A percentile compares a stretch with the other conserved stretches of the same genome.
These are phyloP conservation scores for Saturnia japonica DNA, from an alignment of 2,888 invertebrate genomes.

Conservation along the genomic window DNA sequence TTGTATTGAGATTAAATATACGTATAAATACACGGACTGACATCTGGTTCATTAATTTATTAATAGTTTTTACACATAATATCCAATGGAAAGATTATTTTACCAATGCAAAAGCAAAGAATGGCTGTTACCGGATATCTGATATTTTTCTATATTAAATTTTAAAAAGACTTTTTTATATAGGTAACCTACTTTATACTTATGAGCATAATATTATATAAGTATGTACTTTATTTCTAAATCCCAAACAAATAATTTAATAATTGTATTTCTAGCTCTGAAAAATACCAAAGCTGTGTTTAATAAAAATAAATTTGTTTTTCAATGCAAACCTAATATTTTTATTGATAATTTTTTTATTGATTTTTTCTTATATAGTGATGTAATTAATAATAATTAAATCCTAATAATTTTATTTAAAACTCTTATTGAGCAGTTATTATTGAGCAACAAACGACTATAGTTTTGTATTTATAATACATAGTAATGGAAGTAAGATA, in stretches of 20 bases:
- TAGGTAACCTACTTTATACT: too few relatives aligned
- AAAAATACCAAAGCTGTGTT: not conserved
- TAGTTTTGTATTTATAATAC: not conserved
- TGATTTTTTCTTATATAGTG: too few relatives aligned
- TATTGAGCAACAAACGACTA: not conserved
- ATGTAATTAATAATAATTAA: too few relatives aligned
- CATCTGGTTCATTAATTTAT: not conserved
- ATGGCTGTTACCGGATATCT: not conserved
- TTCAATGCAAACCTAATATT: not conserved
- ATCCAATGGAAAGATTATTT: not conserved
- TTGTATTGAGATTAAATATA: not conserved
- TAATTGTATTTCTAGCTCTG: not conserved
- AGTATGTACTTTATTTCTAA: too few relatives aligned
- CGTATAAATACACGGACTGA: not conserved
- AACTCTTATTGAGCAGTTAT: not conserved
- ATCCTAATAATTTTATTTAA: too few relatives aligned
- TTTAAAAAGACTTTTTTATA: too few relatives aligned
- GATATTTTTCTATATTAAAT: not conserved
- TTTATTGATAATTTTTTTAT: not conserved
- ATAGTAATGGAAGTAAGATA: conserved; percentile 6
- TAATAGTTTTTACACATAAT: not conserved
- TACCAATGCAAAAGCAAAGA: not conserved
- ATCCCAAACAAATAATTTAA: too few relatives aligned
- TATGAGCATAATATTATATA: too few relatives aligned
- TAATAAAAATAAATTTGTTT: not conserved